Conservation (phyloP, 2,888 invertebrate genomes). For the Flexamia atlantica region DNA sequence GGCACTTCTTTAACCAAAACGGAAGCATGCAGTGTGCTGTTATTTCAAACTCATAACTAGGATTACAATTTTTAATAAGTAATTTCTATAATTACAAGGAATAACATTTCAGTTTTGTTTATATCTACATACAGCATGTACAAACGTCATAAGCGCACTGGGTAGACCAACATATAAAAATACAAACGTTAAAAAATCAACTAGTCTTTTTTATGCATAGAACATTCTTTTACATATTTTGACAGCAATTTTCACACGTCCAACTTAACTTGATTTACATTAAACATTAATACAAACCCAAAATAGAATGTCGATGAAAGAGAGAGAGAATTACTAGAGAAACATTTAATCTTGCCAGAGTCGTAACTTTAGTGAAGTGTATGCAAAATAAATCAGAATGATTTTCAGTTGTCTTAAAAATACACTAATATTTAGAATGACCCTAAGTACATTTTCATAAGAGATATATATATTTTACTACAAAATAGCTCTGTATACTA, state of each 20-base stretch:
- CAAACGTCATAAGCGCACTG: conserved; percentile 15
- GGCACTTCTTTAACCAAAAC: no score
- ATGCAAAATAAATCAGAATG: background rate
- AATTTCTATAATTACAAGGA: background rate
- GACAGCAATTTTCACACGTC: background rate
- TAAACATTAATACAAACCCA: background rate
- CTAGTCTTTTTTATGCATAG: conserved; percentile 24
- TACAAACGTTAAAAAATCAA: conserved; percentile 27
- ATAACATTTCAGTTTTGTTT: conserved; percentile 31
- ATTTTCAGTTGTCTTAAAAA: conserved; percentile 29
- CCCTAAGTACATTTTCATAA: conserved; percentile 32
- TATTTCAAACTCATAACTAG: no score
- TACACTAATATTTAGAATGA: conserved; percentile 48
- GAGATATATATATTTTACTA: conserved; percentile 35
- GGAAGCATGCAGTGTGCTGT: no score
- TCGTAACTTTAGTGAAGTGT: background rate
- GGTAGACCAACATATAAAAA: conserved; percentile 27
- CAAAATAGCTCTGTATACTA: conserved; percentile 49
- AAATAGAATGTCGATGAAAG: background rate
- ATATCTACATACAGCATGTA: conserved; percentile 15
- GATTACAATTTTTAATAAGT: no score
- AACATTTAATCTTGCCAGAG: background rate
- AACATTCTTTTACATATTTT: background rate
- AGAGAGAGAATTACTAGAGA: background rate
- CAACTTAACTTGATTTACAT: background rate